These are phyloP conservation scores for Sebastes itinus DNA, from an alignment of 2,797 vertebrate genomes.

Conservation along the genomic window DNA sequence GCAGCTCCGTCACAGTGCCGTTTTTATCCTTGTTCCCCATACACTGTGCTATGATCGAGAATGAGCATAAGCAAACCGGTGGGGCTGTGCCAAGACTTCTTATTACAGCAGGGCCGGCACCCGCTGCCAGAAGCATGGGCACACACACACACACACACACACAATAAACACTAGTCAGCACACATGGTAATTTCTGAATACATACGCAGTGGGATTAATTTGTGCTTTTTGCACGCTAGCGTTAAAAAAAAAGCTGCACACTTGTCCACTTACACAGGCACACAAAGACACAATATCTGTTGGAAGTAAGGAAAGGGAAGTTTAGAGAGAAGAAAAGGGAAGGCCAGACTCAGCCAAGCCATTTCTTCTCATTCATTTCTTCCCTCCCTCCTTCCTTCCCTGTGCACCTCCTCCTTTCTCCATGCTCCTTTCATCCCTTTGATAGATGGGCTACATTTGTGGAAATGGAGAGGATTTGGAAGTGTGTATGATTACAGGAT, in stretches of 20 bases:
- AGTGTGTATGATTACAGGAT: conserved; percentile 77
- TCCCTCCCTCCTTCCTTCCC: conserved; percentile 49
- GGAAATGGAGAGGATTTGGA: conserved; percentile 72
- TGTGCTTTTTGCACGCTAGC: conserved; percentile 62
- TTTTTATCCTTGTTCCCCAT: conserved; percentile 56
- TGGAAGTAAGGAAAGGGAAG: conserved; percentile 38
- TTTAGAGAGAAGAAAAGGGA: conserved; percentile 36
- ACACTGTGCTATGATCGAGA: conserved; percentile 60
- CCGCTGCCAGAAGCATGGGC: conserved; percentile 37
- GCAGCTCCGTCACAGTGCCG: conserved; percentile 40
- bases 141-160: conserved; percentile 11
- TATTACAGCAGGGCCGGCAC: conserved; percentile 63
- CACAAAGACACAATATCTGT: conserved; percentile 44
- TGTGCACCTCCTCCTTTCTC: conserved; percentile 47
- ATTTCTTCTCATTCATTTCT: conserved; percentile 54
- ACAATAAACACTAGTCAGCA: conserved; percentile 41
- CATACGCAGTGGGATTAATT: conserved; percentile 70
- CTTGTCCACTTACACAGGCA: conserved; percentile 54
- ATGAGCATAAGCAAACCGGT: conserved; percentile 63
- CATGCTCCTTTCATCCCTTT: conserved; percentile 64
- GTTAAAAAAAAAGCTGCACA: conserved; percentile 46
- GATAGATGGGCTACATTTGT: conserved; percentile 75
- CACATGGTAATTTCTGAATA: conserved; percentile 57
- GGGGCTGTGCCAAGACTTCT: conserved; percentile 66
- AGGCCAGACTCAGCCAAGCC: conserved; percentile 37